Percentiles rank a stretch among this genome's conserved stretches.
Evolutionary conservation across 2,888 invertebrate species (phyloP).

Genomic region (Mesorhabditis spiculigera): DNA sequence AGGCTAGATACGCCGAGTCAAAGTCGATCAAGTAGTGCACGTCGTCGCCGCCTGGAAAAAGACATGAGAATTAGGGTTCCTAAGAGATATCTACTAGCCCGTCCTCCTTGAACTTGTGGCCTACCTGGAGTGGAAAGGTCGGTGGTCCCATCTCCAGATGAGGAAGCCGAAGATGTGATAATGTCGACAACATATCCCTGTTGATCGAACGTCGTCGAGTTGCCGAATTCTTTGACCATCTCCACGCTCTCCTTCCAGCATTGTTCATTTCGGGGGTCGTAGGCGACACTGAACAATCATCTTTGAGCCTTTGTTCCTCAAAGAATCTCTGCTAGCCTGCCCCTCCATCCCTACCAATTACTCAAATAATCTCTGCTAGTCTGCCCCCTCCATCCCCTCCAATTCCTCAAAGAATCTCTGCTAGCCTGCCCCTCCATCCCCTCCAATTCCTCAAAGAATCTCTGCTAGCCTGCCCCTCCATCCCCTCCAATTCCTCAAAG

Average conservation of each 20-base stretch:
- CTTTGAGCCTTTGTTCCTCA: not conserved
- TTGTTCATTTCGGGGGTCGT: not conserved
- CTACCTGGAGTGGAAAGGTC: too few species aligned
- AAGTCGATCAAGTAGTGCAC: constrained; percentile 6
- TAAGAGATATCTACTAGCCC: too few species aligned
- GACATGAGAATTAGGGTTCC: too few species aligned
- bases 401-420: too few species aligned
- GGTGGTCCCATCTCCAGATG: not conserved
- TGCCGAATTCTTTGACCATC: not conserved
- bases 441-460: not conserved
- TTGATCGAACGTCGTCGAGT: not conserved
- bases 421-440: too few species aligned
- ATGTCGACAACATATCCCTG: not conserved
- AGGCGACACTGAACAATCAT: not conserved
- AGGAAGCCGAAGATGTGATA: not conserved
- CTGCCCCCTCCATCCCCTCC: too few species aligned
- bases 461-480: not conserved
- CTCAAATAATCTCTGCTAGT: not conserved
- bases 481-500: not conserved
- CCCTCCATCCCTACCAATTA: not conserved
- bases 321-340: not conserved
- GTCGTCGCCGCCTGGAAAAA: not conserved
- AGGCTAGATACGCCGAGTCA: not conserved
- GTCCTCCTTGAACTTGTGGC: too few species aligned
- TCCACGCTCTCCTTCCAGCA: not conserved